Base-by-base conservation (phyloP, 2,113 vertebrate species). In the Atlantisia rogersi region DNA sequence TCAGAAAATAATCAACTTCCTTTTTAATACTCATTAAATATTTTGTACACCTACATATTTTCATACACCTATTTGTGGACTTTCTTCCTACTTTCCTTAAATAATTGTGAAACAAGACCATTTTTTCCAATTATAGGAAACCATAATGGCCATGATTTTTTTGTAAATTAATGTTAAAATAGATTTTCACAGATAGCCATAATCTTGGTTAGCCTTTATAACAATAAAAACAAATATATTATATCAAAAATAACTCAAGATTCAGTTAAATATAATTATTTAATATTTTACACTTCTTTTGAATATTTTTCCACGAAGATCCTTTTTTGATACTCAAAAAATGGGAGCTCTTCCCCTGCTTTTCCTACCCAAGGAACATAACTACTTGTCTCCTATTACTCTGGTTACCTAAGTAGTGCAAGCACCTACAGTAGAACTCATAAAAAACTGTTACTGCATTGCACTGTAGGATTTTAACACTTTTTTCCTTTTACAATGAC, bases 41-140 rank as follows among this genome's bases (percentile, higher is more conserved):
- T 21, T 74, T 82, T 58, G 2, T 81, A 48, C 2, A 48, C 1
- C 7, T 48, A 10, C n/a, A 24, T 31, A 62, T 77, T 63, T 37
- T 32, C 13, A n/a, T 78, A 40, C 1, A 50, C 1, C 5, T 44
- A 9, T 50, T 37, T 67, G 7, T 28, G 32, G 32, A 12, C 40
- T 52, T 70, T 82, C 15, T 55, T 82, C 21, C 37, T 84, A 48
- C 6, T 0, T 50, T 63, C 48, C 16, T 55, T 56, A 90, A 70
- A 74, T 35, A 58, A 67, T 20, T 1, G 2, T 48, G 13, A 10
- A 26, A 67, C 2, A n/a, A 69, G 32, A 31, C 0, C 4, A 14
- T 56, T 77, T 86, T 79, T 73, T 40, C 6, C 10, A 35, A 17
- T 42, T 25, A 20, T 5, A 56, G 10, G 22, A 73, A 56, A 56